A percentile compares a stretch with the other conserved stretches of the same genome.
These are phyloP conservation scores for Choloepus hoffmanni DNA, from an alignment of 2,113 vertebrate genomes.

Conservation along the genomic window DNA sequence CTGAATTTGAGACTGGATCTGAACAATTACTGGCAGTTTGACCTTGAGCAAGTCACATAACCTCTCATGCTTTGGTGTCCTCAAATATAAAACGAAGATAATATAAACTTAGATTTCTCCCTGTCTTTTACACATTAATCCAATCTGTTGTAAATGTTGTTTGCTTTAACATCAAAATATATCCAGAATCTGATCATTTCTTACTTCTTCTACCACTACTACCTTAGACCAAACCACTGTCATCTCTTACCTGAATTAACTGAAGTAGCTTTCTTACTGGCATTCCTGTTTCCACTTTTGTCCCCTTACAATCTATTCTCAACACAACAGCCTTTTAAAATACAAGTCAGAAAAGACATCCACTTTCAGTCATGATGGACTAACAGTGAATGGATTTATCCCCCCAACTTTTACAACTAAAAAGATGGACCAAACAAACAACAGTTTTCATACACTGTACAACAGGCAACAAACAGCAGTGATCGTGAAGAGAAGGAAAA, in stretches of 20 bases:
- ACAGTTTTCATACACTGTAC: neutral
- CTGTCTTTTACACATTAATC: neutral
- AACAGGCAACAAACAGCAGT: neutral
- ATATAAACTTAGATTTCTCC: neutral
- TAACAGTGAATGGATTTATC: neutral
- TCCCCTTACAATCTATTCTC: neutral
- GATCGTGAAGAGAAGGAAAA: neutral
- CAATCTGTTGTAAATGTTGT: neutral
- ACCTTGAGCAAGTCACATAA: neutral
- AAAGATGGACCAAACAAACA: neutral
- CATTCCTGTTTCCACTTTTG: neutral
- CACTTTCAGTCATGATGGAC: neutral
- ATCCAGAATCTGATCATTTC: neutral
- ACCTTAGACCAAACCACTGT: neutral
- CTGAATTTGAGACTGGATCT: neutral
- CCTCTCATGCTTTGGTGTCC: neutral
- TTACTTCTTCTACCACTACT: neutral
- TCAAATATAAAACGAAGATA: constrained; percentile 22
- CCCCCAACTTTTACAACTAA: neutral
- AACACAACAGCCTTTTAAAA: constrained; percentile 36
- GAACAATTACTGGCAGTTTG: too few species aligned
- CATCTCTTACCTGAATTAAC: neutral
- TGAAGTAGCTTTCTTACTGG: neutral
- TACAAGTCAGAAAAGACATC: neutral
- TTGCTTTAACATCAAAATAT: neutral